A percentile compares a stretch with the other conserved stretches of the same genome.
Conservation (phyloP, 1,140 invertebrate genomes). For the Centruroides vittatus region DNA sequence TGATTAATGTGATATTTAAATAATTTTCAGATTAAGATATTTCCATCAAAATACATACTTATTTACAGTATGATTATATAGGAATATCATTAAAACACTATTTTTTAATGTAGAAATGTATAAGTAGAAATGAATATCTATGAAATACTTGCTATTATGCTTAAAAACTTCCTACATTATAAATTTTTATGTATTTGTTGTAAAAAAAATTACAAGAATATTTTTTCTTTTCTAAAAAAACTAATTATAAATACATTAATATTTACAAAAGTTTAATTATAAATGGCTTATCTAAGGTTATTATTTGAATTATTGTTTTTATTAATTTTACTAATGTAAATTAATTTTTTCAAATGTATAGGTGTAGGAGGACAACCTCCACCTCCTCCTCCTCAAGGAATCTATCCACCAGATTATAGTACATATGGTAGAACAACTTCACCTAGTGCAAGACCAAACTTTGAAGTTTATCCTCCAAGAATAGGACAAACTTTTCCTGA, state of each 20-base stretch:
- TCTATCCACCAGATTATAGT: constrained; percentile 6
- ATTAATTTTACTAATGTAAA: background rate
- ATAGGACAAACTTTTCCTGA: constrained; percentile 1
- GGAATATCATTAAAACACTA: too few species aligned
- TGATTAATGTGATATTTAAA: too few species aligned
- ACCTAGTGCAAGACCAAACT: constrained; percentile 3
- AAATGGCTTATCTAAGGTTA: background rate
- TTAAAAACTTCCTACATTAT: too few species aligned
- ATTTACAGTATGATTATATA: too few species aligned
- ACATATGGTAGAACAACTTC: constrained; percentile 16
- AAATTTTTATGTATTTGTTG: too few species aligned
- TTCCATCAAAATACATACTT: too few species aligned
- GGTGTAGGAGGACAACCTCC: constrained; percentile 12
- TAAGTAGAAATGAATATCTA: too few species aligned
- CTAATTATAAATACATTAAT: background rate
- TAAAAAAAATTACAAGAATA: too few species aligned
- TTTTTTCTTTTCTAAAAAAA: too few species aligned
- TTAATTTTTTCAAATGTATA: background rate
- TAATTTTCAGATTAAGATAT: too few species aligned
- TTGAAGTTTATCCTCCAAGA: constrained; percentile 7
- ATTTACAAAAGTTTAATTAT: background rate
- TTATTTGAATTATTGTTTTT: background rate
- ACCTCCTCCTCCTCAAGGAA: constrained; percentile 14
- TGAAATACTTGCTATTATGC: too few species aligned
- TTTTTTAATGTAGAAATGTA: too few species aligned